These are phyloP conservation scores for Galaxea fascicularis DNA, from an alignment of 92 coral and sea anemone genomes.

Conservation along the genomic window DNA sequence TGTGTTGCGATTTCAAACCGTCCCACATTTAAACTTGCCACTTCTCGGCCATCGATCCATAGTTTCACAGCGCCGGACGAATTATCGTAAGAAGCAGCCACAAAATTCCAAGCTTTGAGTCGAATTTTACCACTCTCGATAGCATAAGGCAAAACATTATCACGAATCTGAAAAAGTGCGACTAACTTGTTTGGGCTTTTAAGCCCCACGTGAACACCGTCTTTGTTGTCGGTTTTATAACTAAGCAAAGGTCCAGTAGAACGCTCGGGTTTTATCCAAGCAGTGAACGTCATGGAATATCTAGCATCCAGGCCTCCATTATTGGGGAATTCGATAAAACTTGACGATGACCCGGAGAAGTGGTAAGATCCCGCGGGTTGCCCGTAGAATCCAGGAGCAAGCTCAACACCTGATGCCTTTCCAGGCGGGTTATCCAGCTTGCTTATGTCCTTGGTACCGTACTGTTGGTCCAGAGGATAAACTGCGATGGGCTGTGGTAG, in stretches of 20 bases:
- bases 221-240: constrained; percentile 9
- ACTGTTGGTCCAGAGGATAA: constrained; percentile 44
- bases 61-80: constrained; percentile 7
- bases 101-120: constrained; percentile 35
- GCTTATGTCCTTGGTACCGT: constrained; percentile 43
- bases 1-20: constrained; percentile 35
- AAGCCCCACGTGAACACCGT: constrained; percentile 38
- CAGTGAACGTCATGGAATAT: constrained; percentile 37
- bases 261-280: constrained; percentile 50
- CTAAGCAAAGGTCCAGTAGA: constrained; percentile 32
- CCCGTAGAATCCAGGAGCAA: constrained; percentile 38
- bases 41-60: constrained; percentile 44
- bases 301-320: constrained; percentile 54
- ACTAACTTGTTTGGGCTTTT: constrained; percentile 28
- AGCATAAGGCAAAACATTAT: constrained; percentile 8
- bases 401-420: constrained; percentile 10
- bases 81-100: constrained; percentile 46
- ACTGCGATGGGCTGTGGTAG: constrained; percentile 44
- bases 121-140: constrained; percentile 38
- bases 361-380: constrained; percentile 58
- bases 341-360: constrained; percentile 45
- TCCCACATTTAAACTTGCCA: constrained; percentile 20
- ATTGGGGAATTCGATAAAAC: constrained; percentile 44
- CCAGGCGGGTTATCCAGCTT: constrained; percentile 25
- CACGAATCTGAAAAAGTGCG: constrained; percentile 30